Conservation (phyloP, 2,888 invertebrate species). For the Crematogaster levior region DNA sequence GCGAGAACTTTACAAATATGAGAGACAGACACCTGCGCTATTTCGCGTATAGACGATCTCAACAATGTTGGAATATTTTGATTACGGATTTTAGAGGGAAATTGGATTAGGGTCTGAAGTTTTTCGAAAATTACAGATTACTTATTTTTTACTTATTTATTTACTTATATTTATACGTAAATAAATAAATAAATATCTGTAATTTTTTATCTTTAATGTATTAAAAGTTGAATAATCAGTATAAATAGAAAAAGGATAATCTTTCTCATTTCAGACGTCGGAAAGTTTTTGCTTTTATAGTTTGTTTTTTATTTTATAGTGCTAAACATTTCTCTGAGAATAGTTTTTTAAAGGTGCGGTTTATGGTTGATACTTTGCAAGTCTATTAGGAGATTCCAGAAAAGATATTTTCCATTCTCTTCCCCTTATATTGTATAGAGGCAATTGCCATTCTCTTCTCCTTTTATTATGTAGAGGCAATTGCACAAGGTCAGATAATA, state of each 20-base stretch:
- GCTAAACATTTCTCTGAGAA: neutral
- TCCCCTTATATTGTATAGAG: neutral
- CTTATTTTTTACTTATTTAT: too few species aligned
- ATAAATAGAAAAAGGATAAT: neutral
- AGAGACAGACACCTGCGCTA: slow-evolving; percentile 21
- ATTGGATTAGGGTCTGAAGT: neutral
- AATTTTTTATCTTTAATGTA: neutral
- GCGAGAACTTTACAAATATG: slow-evolving; percentile 24
- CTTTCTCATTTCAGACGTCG: neutral
- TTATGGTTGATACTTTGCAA: slow-evolving; percentile 9
- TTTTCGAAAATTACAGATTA: neutral
- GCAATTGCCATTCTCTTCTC: neutral
- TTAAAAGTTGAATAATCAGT: neutral
- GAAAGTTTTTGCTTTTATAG: neutral
- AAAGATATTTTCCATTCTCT: neutral
- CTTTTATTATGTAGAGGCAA: too few species aligned
- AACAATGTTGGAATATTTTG: neutral
- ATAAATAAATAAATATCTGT: neutral
- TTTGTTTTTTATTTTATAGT: slow-evolving; percentile 4
- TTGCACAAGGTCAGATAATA: neutral
- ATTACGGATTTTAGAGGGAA: neutral
- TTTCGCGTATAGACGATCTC: neutral
- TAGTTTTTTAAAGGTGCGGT: neutral
- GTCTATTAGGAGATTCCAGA: slow-evolving; percentile 5
- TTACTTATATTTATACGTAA: neutral